phyloP scores from a whole-genome alignment of 1,140 invertebrate species.

The Callitettix versicolor region DNA sequence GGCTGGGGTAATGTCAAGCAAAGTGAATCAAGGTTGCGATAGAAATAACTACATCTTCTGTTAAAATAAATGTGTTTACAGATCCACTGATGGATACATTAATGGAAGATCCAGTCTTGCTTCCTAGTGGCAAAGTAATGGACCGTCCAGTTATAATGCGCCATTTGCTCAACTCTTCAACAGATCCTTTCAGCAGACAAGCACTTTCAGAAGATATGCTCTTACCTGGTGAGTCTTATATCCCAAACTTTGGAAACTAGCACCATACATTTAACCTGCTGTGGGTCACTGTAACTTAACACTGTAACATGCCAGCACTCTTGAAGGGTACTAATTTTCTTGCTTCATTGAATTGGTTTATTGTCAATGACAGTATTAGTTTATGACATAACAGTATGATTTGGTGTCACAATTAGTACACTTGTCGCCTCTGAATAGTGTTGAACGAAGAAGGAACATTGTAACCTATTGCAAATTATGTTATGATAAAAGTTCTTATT shows the following conservation, averaged over 20 bases:
- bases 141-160: conserved; percentile 86
- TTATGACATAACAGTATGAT: neutral
- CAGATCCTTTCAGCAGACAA: conserved; percentile 95
- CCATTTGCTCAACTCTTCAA: conserved; percentile 90
- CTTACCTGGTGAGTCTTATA: conserved; percentile 46
- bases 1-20: too few relatives aligned
- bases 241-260: too few relatives aligned
- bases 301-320: neutral
- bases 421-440: too few relatives aligned
- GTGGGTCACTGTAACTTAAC: too few relatives aligned
- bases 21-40: too few relatives aligned
- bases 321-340: neutral
- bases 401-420: too few relatives aligned
- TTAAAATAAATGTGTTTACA: too few relatives aligned
- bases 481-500: too few relatives aligned
- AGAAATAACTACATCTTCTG: too few relatives aligned
- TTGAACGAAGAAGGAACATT: too few relatives aligned
- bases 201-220: conserved; percentile 83
- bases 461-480: too few relatives aligned
- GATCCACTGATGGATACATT: conserved; percentile 96
- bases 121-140: conserved; percentile 93
- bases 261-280: neutral
- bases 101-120: conserved; percentile 89
- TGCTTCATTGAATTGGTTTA: neutral
- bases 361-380: neutral